phyloP scores from a whole-genome alignment of 1,140 invertebrate genomes.

The Heliconius hermathena region DNA sequence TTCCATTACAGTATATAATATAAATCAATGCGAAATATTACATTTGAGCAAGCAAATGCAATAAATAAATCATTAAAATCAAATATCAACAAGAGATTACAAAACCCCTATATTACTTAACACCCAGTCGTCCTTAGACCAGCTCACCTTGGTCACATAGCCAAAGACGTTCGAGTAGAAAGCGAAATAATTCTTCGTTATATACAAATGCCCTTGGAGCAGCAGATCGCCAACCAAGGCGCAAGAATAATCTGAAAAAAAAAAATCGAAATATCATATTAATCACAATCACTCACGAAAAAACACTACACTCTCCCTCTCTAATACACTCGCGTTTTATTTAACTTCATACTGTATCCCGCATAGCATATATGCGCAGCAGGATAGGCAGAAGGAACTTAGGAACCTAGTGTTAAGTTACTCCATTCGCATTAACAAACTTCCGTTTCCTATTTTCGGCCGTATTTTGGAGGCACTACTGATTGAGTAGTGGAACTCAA shows the following conservation, averaged over 20 bases:
- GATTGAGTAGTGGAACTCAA: too few relatives aligned
- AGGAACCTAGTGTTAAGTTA: too few relatives aligned
- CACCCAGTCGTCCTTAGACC: background rate
- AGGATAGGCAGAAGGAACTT: too few relatives aligned
- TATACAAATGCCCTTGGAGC: constrained; percentile 95
- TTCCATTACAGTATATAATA: background rate
- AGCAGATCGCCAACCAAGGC: constrained; percentile 95
- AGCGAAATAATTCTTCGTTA: constrained; percentile 95
- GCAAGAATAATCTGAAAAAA: constrained; percentile 92
- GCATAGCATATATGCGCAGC: too few relatives aligned
- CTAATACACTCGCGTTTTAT: too few relatives aligned
- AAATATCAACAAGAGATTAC: background rate
- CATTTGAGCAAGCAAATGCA: background rate
- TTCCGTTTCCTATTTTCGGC: too few relatives aligned
- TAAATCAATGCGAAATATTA: background rate
- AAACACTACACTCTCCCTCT: too few relatives aligned
- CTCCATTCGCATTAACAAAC: too few relatives aligned
- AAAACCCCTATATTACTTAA: background rate
- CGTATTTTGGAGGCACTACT: too few relatives aligned
- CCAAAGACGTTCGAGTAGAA: constrained; percentile 98
- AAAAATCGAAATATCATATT: background rate
- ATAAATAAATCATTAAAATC: background rate
- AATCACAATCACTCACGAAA: background rate
- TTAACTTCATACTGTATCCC: too few relatives aligned
- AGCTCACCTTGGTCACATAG: constrained; percentile 92